These are phyloP conservation scores for Boloria selene DNA, from an alignment of 2,888 invertebrate species.

Conservation along the genomic window DNA sequence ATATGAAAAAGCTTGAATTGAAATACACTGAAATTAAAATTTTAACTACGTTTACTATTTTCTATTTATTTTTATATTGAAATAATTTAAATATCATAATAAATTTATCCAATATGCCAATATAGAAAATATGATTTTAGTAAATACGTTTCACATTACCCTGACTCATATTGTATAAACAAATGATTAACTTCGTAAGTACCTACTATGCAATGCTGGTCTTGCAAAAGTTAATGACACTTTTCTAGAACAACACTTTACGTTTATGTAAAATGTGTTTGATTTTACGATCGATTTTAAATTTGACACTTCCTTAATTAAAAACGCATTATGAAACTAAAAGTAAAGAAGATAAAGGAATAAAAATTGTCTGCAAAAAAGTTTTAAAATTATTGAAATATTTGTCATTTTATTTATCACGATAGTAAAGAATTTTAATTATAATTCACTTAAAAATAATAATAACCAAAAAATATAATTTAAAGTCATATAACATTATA, in stretches of 20 bases:
- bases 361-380: too few species aligned
- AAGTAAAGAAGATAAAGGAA: background rate
- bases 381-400: too few species aligned
- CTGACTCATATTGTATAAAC: constrained; percentile 11
- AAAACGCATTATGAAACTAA: background rate
- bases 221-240: constrained; percentile 16
- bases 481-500: too few species aligned
- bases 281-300: background rate
- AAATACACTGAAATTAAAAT: too few species aligned
- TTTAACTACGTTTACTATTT: too few species aligned
- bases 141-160: constrained; percentile 1
- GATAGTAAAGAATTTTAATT: too few species aligned
- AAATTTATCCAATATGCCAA: background rate
- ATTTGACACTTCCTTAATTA: constrained; percentile 9
- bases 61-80: too few species aligned
- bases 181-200: constrained; percentile 9
- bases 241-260: constrained; percentile 13
- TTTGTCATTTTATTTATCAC: too few species aligned
- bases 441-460: too few species aligned
- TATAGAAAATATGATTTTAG: background rate
- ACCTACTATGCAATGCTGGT: constrained; percentile 1
- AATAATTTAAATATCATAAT: too few species aligned
- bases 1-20: too few species aligned
- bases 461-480: too few species aligned
- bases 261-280: background rate